These are phyloP conservation scores for Parnassius smintheus DNA, from an alignment of 2,888 invertebrate species.

Conservation along the genomic window DNA sequence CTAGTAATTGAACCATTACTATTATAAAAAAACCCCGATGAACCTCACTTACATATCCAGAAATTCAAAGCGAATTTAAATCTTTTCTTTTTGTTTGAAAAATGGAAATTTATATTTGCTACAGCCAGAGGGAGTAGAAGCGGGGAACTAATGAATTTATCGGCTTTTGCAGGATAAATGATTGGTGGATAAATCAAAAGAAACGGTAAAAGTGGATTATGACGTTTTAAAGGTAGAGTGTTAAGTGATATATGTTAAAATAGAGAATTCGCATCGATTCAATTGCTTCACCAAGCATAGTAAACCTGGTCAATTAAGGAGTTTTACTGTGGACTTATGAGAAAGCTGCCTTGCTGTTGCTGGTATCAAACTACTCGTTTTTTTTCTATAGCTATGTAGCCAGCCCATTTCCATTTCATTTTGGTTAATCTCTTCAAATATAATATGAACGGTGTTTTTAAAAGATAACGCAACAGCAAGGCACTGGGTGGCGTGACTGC, in stretches of 20 bases:
- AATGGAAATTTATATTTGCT: slow-evolving; percentile 14
- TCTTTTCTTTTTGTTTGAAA: slow-evolving; percentile 7
- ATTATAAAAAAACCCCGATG: not conserved
- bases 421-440: no score
- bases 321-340: not conserved
- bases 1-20: not conserved
- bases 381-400: no score
- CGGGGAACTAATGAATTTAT: slow-evolving; percentile 24
- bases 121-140: not conserved
- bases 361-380: no score
- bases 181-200: slow-evolving; percentile 19
- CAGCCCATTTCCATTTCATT: no score
- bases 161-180: slow-evolving; percentile 20
- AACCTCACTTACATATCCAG: not conserved
- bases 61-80: slow-evolving; percentile 1
- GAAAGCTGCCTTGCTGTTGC: no score
- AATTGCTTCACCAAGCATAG: not conserved
- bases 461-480: no score
- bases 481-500: no score
- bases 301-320: not conserved
- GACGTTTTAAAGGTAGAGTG: not conserved
- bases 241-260: not conserved
- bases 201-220: slow-evolving; percentile 6
- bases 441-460: no score
- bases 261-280: slow-evolving; percentile 1